Percentiles rank a stretch among this genome's conserved stretches.
These are phyloP conservation scores for Addax nasomaculatus DNA, from an alignment of 2,113 vertebrate genomes.

Conservation along the genomic window DNA sequence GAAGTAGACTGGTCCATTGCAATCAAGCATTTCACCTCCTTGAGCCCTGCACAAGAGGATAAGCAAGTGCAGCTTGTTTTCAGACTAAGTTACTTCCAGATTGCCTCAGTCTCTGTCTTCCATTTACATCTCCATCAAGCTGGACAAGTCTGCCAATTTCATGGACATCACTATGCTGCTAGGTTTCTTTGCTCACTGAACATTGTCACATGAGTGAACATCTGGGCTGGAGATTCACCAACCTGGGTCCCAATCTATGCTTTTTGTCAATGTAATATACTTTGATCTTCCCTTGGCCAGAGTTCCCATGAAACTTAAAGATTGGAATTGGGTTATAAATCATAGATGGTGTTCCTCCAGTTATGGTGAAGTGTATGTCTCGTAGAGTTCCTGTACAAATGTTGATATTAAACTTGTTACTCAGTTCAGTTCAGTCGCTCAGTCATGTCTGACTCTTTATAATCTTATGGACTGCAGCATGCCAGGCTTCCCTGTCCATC, in stretches of 20 bases:
- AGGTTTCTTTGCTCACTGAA: neutral
- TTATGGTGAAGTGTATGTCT: neutral
- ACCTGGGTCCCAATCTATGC: too few species aligned
- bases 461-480: neutral
- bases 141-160: constrained; percentile 84
- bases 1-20: constrained; percentile 81
- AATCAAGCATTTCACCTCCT: constrained; percentile 75
- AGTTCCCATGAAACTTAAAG: neutral
- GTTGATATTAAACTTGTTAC: neutral
- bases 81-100: constrained; percentile 74
- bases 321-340: neutral
- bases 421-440: neutral
- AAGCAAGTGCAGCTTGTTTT: constrained; percentile 81
- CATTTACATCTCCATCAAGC: constrained; percentile 84
- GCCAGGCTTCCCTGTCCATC: neutral
- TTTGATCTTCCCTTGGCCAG: neutral
- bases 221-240: neutral
- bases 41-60: constrained; percentile 84
- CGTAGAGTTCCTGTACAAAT: neutral
- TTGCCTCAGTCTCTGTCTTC: constrained; percentile 83
- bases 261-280: neutral
- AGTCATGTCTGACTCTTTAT: neutral
- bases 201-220: accelerated
- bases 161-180: constrained; percentile 74
- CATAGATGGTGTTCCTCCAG: neutral